Conservation (phyloP, 2,888 invertebrate species). For the Eledone cirrhosa region DNA sequence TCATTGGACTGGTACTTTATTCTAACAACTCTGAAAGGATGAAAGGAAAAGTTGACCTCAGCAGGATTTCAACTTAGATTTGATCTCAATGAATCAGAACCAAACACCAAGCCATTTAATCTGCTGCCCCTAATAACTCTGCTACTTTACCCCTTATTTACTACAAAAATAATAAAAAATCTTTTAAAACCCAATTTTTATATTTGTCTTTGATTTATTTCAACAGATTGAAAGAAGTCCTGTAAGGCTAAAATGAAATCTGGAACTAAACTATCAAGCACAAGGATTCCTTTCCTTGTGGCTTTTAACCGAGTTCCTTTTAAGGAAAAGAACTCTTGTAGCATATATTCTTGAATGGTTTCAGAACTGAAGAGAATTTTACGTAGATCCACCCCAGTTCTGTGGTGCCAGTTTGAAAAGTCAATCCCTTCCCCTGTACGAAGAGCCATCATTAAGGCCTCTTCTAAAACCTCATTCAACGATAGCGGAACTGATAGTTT, state of each 20-base stretch:
- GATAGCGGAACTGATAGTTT: constrained; percentile 45
- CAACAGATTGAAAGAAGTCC: too few relatives aligned
- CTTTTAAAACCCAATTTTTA: too few relatives aligned
- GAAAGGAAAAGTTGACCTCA: too few relatives aligned
- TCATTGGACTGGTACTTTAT: too few relatives aligned
- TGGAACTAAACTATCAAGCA: constrained; percentile 46
- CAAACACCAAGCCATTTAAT: too few relatives aligned
- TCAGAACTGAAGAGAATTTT: constrained; percentile 34
- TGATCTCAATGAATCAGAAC: too few relatives aligned
- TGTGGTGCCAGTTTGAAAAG: constrained; percentile 32
- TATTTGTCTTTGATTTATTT: too few relatives aligned
- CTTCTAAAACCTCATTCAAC: constrained; percentile 43
- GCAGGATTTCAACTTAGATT: too few relatives aligned
- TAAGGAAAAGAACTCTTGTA: constrained; percentile 30
- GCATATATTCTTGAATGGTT: constrained; percentile 29
- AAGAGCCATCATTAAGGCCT: constrained; percentile 46
- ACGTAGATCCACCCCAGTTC: constrained; percentile 17
- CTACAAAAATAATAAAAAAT: too few relatives aligned
- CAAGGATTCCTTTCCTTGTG: constrained; percentile 42
- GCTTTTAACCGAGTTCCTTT: constrained; percentile 37
- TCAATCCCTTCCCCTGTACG: constrained; percentile 46
- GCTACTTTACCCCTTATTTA: too few relatives aligned
- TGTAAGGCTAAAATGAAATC: constrained; percentile 39
- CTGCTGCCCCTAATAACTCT: too few relatives aligned
- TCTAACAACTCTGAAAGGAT: too few relatives aligned